Evolutionary conservation across 2,888 invertebrate genomes (phyloP), one percentile per base, ranked within the genome.

Genomic region (Chaitophorus viminalis): DNA sequence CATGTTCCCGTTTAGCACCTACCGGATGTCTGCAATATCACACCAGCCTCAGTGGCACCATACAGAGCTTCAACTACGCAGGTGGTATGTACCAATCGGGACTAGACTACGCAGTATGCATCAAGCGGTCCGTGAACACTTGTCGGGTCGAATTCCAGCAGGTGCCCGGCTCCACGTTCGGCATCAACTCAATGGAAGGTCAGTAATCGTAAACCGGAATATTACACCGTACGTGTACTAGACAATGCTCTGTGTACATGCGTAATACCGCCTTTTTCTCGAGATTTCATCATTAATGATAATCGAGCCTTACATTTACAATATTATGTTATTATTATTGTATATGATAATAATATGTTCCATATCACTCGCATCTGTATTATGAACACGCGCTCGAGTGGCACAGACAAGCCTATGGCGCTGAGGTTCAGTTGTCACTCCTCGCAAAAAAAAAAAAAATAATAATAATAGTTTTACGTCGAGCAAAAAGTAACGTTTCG

Each of bases 11-110:
- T 81, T 77, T 79, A 89, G 89, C 89, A 31, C 89, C 89, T 78
- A 89, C 79, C 68, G 89, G 89, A 74, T 89, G 89, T 81, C 85
- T 89, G 9, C 89, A 89, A 75, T 89, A 89, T 36, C 88, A 84
- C 82, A 88, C 89, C 65, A 89, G 84, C 70, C 81, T 82, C 33
- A 82, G 83, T 31, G 89, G 89, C 74, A 85, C 89, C 88, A 88
- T 89, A 78, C 89, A 89, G 84, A 89, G 89, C 70, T 89, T 89
- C 89, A 89, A 89, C 82, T 89, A 89, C 78, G 83, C 88, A 21
- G 89, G 89, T 21, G 83, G 89, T 36, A 88, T 89, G 82, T 89
- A 89, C 82, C 89, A 89, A 74, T 83, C 89, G 39, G 88, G 88
- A 74, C 75, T 89, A 52, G 89, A 89, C 87, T 89, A 89, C 60